A percentile compares a stretch with the other conserved stretches of the same genome.
Conservation (phyloP, 2,888 invertebrate species). For the Tetramorium bicarinatum region DNA sequence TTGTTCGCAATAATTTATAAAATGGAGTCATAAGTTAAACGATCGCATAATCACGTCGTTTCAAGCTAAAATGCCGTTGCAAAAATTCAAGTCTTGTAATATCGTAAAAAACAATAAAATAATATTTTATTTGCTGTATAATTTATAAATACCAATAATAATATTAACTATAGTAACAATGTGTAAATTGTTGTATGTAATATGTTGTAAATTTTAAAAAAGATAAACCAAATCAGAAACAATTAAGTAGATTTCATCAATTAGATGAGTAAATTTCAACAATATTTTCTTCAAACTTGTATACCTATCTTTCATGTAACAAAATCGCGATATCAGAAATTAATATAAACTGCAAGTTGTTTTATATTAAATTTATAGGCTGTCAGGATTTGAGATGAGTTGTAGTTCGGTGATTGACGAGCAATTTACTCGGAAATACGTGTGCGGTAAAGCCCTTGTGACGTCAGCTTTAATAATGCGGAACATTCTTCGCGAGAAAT, state of each 20-base stretch:
- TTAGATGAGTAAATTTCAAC: neutral
- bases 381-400: neutral
- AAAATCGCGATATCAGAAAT: neutral
- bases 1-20: neutral
- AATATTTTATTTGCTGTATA: neutral
- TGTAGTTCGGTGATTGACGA: neutral
- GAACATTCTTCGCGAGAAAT: slow-evolving; percentile 25
- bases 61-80: neutral
- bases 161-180: too few species aligned
- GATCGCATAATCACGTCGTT: neutral
- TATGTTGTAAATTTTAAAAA: neutral
- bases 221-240: neutral
- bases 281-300: neutral
- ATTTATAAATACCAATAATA: neutral
- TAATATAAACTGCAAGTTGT: slow-evolving; percentile 11
- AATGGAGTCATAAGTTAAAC: slow-evolving; percentile 6
- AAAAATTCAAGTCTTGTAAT: neutral
- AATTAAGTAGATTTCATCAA: too few species aligned
- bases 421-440: slow-evolving; percentile 15
- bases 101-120: neutral
- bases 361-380: neutral
- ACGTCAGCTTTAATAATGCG: slow-evolving; percentile 30
- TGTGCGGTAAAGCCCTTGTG: neutral
- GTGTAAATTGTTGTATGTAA: too few species aligned
- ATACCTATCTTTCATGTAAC: neutral